phyloP scores from a whole-genome alignment of 2,888 invertebrate species.

The Tachina fera region DNA sequence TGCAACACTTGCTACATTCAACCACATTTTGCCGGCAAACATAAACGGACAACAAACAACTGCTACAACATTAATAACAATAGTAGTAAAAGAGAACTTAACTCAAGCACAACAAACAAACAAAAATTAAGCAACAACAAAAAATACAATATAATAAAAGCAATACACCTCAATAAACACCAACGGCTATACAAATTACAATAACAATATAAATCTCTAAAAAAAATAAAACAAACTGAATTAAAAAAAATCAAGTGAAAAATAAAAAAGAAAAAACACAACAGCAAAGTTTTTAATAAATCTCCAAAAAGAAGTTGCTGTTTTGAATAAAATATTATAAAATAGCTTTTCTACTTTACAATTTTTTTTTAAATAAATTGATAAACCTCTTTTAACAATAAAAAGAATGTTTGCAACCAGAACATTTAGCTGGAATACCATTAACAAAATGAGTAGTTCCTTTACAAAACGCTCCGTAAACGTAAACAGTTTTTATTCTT shows the following conservation, averaged over 20 bases:
- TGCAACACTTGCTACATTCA: conserved; percentile 70
- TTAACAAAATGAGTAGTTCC: conserved; percentile 70
- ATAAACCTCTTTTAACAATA: not conserved
- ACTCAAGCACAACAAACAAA: conserved; percentile 47
- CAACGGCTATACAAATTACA: conserved; percentile 49
- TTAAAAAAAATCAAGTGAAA: conserved; percentile 12
- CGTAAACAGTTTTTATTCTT: conserved; percentile 29
- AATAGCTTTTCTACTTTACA: conserved; percentile 10
- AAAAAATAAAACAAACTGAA: conserved; percentile 22
- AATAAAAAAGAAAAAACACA: conserved; percentile 8
- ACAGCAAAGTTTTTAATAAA: conserved; percentile 12
- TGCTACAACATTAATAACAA: conserved; percentile 37
- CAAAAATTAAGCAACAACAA: conserved; percentile 25
- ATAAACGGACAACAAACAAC: conserved; percentile 56
- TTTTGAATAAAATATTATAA: conserved; percentile 1
- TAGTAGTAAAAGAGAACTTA: conserved; percentile 33
- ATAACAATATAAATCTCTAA: conserved; percentile 43
- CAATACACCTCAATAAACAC: conserved; percentile 37
- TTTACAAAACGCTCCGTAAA: conserved; percentile 53
- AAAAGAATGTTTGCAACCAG: conserved; percentile 56
- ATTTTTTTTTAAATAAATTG: conserved; percentile 4
- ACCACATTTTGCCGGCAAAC: conserved; percentile 69
- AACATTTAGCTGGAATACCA: conserved; percentile 43
- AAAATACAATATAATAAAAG: not conserved
- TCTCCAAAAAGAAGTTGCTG: not conserved